A percentile compares a stretch with the other conserved stretches of the same genome.
Conservation (phyloP, 2,888 invertebrate species). For the Eustalomyia histrio region DNA sequence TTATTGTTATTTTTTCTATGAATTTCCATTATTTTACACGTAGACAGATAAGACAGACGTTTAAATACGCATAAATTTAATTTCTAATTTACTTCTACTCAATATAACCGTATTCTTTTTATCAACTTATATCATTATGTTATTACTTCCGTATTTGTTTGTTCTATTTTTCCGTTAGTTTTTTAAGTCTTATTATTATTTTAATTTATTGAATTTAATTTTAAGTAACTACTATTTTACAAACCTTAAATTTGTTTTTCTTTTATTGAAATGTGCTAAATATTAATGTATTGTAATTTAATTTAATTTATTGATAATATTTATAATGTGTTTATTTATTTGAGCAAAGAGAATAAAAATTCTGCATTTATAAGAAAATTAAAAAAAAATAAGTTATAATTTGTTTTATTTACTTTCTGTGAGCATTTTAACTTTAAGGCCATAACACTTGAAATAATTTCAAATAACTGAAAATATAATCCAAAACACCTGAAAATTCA, state of each 20-base stretch:
- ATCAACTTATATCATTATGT: background rate
- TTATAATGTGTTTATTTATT: constrained; percentile 58
- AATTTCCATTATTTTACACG: background rate
- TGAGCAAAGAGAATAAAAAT: constrained; percentile 57
- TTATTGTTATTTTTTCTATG: constrained; percentile 33
- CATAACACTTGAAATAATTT: no score
- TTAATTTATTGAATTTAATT: constrained; percentile 35
- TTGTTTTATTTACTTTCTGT: no score
- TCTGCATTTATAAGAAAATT: constrained; percentile 45
- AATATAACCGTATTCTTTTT: constrained; percentile 27
- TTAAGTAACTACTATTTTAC: constrained; percentile 12
- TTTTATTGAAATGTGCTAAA: constrained; percentile 35
- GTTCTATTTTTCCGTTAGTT: constrained; percentile 45
- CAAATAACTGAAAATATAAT: no score
- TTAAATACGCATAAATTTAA: background rate
- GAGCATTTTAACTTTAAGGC: no score
- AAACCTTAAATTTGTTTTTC: background rate
- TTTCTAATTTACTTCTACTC: background rate
- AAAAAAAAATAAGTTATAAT: no score
- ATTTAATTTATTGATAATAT: constrained; percentile 54
- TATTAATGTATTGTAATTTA: constrained; percentile 49
- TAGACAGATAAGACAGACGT: background rate
- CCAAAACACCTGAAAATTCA: no score
- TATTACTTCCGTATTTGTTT: constrained; percentile 42
- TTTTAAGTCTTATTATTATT: constrained; percentile 28